Evolutionary conservation across 2,797 vertebrate species (phyloP).

Genomic region (Psittacula echo): DNA sequence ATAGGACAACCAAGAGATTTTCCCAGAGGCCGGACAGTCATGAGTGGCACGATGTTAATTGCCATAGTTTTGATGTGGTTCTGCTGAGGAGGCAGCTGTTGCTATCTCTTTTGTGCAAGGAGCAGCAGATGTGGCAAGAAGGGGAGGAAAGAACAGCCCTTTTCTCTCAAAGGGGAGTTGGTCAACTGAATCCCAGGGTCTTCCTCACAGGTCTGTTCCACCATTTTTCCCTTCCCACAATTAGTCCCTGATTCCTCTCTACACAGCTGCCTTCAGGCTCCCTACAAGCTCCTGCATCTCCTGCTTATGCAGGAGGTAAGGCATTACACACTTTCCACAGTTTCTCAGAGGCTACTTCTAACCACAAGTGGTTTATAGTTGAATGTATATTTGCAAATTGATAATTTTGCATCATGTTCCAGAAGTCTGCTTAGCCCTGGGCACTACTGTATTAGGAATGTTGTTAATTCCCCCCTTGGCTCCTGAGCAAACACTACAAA

Average conservation of each 20-base stretch:
- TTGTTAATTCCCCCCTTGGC: neutral
- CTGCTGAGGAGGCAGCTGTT: neutral
- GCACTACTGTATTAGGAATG: slow-evolving; percentile 16
- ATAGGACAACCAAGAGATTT: no score
- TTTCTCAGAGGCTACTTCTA: neutral
- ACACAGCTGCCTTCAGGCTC: neutral
- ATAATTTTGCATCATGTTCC: slow-evolving; percentile 36
- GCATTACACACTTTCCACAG: neutral
- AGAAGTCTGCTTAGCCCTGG: slow-evolving; percentile 29
- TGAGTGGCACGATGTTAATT: neutral
- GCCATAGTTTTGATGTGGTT: neutral
- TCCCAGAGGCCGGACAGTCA: no score
- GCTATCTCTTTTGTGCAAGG: neutral
- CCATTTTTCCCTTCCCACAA: neutral
- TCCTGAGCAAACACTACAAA: slow-evolving; percentile 17
- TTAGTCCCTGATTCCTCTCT: neutral
- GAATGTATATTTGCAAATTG: slow-evolving; percentile 54
- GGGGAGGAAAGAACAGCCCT: neutral
- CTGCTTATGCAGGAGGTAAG: slow-evolving; percentile 14
- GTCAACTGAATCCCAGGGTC: neutral
- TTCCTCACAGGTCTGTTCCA: neutral
- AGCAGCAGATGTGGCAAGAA: neutral
- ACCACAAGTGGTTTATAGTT: slow-evolving; percentile 7
- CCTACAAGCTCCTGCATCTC: neutral
- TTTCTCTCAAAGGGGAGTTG: neutral